Base-by-base conservation (phyloP, 1,140 invertebrate genomes). In the Papilio glaucus region DNA sequence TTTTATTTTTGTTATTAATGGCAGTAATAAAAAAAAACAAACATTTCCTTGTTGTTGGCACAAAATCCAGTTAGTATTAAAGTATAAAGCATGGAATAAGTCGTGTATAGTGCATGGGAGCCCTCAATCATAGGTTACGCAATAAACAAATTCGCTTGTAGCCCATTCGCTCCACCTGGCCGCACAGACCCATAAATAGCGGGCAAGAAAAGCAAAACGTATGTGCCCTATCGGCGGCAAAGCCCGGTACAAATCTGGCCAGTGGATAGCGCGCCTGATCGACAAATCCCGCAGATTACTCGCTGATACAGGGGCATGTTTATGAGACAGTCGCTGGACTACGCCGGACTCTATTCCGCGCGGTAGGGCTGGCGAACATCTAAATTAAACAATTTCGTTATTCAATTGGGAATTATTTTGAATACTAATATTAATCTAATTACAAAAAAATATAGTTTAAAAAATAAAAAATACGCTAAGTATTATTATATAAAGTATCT, bases 241-340 rank as follows among this genome's bases (percentile, higher is more conserved):
- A 89, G 85, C 86, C 88, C 81, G 70, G 85, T 84, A 88, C 87
- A 89, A 89, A 89, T 89, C 87, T 91, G 84, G 84, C 71, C 86
- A 86, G 80, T 86, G 86, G 88, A 86, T 85, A 86, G 84, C 85
- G 73, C 80, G 85, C 71, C 89, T 91, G 87, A 92, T 92, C 90
- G 89, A 92, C 90, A 92, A 92, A 91, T 91, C 90, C 90, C 73
- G 62, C 80, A 91, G 89, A 91, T 92, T 91, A 91, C 90, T 80
- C 88, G 87, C 88, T 91, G 90, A 92, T 91, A 91, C 90, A 79
- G 82, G 78, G 78, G 78, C 87, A 86, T 89, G 90, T 92, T 91
- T 92, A 92, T 91, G 89, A 90, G 89, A 91, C 90, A 92, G 81
- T 81, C 45, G 76, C 79, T 76, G 83, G 83, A 81, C 87, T 85